Base-by-base conservation (phyloP, 2,797 vertebrate genomes). In the Gephyroberyx darwinii region DNA sequence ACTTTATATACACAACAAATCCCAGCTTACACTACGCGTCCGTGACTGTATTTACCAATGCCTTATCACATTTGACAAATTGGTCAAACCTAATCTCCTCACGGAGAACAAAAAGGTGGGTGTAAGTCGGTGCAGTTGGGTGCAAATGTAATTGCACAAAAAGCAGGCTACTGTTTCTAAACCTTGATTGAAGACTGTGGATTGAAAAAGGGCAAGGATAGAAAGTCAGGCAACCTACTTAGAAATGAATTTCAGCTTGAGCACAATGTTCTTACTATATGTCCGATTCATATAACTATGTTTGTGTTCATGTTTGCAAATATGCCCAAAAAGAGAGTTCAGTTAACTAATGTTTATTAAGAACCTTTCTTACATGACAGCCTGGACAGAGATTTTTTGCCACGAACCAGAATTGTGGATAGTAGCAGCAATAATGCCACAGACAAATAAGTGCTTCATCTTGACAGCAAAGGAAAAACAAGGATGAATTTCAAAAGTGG, bases 321-420 rank as follows among this genome's bases (percentile, higher is more conserved):
- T 41, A 75, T 9, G 0, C 9, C 41, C 53, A 66, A 62, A 68
- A 22, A 71, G 13, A 61, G 35, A 58, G 20, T 80, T 80, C 45
- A 71, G 39, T 69, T 89, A 90, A 90, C 79, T 86, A 89, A 80
- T 83, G 81, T 92, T 91, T 91, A 92, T 92, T 86, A 79, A 83
- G 77, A 86, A 86, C 79, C 45, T 83, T 75, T 61, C 78, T 54
- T 79, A 81, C 77, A 88, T 69, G 67, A 86, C 60, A 82, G 51
- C 67, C 74, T 86, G 80, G 78, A 77, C 73, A 85, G 75, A 86
- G 35, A 45, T 45, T 65, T 19, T 71, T 71, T 65, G 45, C 71
- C 71, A 66, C 52, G 43, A 81, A 61, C 74, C 85, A 82, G 83
- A 77, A 65, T 59, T 84, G 77, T 82, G 81, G 66, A 88, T 67